Conservation (phyloP, 2,888 invertebrate species). For the Selenia dentaria region DNA sequence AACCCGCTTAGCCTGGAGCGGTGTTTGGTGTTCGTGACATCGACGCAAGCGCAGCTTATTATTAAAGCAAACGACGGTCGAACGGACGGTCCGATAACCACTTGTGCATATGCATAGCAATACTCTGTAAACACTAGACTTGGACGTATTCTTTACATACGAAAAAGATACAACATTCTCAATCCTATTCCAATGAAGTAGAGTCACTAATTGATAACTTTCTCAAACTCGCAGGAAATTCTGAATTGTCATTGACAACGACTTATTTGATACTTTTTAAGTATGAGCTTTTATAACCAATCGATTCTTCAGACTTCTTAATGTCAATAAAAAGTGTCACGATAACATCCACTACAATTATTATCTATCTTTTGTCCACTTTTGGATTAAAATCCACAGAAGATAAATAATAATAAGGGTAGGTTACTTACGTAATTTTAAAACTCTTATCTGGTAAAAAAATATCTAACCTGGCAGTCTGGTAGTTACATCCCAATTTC, state of each 20-base stretch:
- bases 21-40: constrained; percentile 80
- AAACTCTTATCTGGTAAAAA: too few relatives aligned
- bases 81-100: constrained; percentile 73
- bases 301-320: constrained; percentile 20
- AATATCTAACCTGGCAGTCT: too few relatives aligned
- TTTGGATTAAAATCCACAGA: too few relatives aligned
- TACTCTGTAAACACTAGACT: constrained; percentile 73
- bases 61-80: constrained; percentile 75
- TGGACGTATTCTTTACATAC: constrained; percentile 37
- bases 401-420: too few relatives aligned
- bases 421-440: too few relatives aligned
- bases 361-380: too few relatives aligned
- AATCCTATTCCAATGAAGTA: constrained; percentile 11
- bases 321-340: constrained; percentile 19
- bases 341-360: too few relatives aligned
- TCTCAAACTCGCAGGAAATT: constrained; percentile 10
- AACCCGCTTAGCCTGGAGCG: constrained; percentile 51
- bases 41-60: constrained; percentile 72
- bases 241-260: constrained; percentile 23
- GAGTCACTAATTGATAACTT: constrained; percentile 4
- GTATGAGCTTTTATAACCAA: constrained; percentile 16
- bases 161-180: constrained; percentile 4
- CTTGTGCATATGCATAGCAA: constrained; percentile 74
- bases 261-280: constrained; percentile 13
- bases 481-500: too few relatives aligned